A percentile compares a stretch with the other conserved stretches of the same genome.
Evolutionary conservation across 1,140 invertebrate genomes (phyloP).

Genomic region (Nasonia longicornis): DNA sequence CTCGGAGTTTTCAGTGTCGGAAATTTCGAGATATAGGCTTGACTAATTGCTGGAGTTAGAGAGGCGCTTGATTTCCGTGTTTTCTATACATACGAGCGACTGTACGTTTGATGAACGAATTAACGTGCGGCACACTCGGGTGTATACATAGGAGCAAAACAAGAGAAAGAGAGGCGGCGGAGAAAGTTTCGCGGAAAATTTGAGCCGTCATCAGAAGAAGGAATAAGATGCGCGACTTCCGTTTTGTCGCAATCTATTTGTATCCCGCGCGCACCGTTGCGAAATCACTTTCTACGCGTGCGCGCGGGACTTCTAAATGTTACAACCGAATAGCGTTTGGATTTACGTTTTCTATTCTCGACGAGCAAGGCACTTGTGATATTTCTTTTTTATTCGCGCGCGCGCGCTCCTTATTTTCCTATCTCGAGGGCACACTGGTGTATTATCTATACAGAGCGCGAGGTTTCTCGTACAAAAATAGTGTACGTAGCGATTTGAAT

Average conservation of each 20-base stretch:
- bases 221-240: conserved; percentile 24
- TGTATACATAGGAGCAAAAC: neutral
- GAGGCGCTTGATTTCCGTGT: no score
- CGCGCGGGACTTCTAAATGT: neutral
- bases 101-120: no score
- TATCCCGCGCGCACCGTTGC: neutral
- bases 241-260: conserved; percentile 9
- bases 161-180: neutral
- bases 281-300: conserved; percentile 33
- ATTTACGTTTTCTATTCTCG: neutral
- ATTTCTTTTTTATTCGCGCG: neutral
- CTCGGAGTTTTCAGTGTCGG: neutral
- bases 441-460: neutral
- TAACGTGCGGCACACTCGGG: neutral
- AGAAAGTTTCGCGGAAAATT: conserved; percentile 24
- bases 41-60: neutral
- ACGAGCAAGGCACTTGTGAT: no score
- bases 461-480: neutral
- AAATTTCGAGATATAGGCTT: no score
- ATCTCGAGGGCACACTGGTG: neutral
- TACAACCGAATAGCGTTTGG: no score
- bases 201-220: neutral
- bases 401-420: neutral
- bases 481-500: neutral
- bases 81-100: no score